Evolutionary conservation across 2,113 vertebrate genomes (phyloP).

Genomic region (Gnathonemus longibarbis): DNA sequence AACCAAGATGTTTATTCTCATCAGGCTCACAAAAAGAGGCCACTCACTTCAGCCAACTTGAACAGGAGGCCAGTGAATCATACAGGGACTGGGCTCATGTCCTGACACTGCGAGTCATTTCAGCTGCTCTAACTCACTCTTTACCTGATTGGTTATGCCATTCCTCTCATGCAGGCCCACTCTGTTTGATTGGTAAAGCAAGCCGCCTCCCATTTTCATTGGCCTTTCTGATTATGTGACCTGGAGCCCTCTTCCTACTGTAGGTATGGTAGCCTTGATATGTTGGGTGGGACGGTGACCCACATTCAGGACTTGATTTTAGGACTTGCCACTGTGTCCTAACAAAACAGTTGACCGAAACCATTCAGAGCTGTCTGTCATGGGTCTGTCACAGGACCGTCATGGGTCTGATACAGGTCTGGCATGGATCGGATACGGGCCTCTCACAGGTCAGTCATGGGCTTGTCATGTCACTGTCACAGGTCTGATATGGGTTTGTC

Average conservation of each 20-base stretch:
- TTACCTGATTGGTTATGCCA: background rate
- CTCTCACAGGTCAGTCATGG: background rate
- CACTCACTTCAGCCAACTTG: background rate
- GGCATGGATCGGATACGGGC: background rate
- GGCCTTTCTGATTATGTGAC: background rate
- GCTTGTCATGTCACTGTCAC: background rate
- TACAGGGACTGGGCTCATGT: background rate
- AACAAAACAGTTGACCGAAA: background rate
- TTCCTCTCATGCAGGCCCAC: background rate
- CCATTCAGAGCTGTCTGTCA: background rate
- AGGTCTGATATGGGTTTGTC: background rate
- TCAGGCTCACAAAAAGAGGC: background rate
- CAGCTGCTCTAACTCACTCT: background rate
- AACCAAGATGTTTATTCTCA: background rate
- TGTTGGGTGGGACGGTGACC: background rate
- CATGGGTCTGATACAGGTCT: too few relatives aligned
- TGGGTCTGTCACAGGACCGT: too few relatives aligned
- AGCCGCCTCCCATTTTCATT: background rate
- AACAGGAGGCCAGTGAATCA: background rate
- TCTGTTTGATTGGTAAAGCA: conserved; percentile 13
- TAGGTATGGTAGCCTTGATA: background rate
- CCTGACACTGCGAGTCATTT: background rate
- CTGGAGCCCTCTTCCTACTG: background rate
- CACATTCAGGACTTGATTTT: background rate
- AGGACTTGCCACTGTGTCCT: background rate